Conservation (phyloP, 1,140 invertebrate species). For the Diorhabda elongata region DNA sequence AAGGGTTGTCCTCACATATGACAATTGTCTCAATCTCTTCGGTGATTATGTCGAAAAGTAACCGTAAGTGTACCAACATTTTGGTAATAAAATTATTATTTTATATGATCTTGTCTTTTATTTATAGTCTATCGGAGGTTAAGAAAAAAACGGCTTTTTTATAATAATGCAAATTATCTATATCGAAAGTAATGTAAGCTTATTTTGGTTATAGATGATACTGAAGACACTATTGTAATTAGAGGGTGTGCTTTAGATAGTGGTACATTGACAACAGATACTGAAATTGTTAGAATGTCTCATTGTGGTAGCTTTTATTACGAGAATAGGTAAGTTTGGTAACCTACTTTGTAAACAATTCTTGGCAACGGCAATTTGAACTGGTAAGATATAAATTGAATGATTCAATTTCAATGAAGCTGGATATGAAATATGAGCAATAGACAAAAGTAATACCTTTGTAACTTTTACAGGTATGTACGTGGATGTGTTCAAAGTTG, state of each 20-base stretch:
- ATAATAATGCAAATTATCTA: neutral
- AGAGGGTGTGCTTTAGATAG: slow-evolving; percentile 88
- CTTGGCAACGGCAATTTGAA: neutral
- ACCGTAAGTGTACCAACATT: no score
- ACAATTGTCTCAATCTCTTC: no score
- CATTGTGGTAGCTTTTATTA: slow-evolving; percentile 89
- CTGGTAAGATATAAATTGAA: neutral
- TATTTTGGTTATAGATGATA: slow-evolving; percentile 60
- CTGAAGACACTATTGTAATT: slow-evolving; percentile 73
- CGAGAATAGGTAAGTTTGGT: slow-evolving; percentile 66
- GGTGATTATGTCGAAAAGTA: no score
- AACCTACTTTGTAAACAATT: neutral
- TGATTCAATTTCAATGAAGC: neutral
- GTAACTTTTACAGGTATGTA: slow-evolving; percentile 64
- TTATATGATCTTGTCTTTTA: neutral
- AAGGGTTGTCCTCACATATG: no score
- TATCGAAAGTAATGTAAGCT: neutral
- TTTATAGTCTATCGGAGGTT: no score
- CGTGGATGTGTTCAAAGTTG: slow-evolving; percentile 84
- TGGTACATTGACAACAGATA: slow-evolving; percentile 86
- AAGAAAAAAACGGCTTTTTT: neutral
- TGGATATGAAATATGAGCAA: neutral
- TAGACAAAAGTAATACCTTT: neutral
- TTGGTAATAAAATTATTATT: no score
- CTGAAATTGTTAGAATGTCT: slow-evolving; percentile 88